phyloP scores from a whole-genome alignment of 2,113 vertebrate genomes.

The Philantomba maxwellii region DNA sequence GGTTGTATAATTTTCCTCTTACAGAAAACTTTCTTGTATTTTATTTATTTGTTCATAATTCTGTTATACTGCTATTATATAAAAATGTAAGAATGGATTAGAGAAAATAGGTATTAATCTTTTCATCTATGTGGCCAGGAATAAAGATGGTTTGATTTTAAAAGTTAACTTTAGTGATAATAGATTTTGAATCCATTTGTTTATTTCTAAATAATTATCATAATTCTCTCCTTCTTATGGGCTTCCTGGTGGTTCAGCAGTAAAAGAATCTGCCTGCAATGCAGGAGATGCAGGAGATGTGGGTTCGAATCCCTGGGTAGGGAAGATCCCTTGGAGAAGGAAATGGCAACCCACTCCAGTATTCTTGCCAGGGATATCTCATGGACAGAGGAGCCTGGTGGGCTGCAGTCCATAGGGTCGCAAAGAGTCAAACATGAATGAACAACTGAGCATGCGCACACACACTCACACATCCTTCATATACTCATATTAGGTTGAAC shows the following conservation, averaged over 20 bases:
- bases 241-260: neutral
- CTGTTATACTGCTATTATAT: neutral
- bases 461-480: neutral
- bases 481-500: neutral
- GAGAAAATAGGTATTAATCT: neutral
- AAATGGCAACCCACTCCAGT: neutral
- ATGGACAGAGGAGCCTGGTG: neutral
- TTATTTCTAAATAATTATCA: neutral
- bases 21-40: neutral
- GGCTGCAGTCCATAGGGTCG: neutral
- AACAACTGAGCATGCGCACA: neutral
- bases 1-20: neutral
- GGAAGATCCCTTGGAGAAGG: neutral
- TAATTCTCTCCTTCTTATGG: neutral
- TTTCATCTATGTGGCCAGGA: neutral
- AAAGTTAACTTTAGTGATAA: neutral
- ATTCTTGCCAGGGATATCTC: neutral
- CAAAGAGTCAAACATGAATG: neutral
- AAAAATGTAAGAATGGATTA: neutral
- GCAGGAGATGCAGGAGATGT: neutral
- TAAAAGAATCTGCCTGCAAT: neutral
- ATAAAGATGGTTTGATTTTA: neutral
- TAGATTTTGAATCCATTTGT: neutral
- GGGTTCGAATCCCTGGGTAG: neutral
- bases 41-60: neutral